phyloP scores from a whole-genome alignment of 1,140 invertebrate species.

The Orchestia grillus region DNA sequence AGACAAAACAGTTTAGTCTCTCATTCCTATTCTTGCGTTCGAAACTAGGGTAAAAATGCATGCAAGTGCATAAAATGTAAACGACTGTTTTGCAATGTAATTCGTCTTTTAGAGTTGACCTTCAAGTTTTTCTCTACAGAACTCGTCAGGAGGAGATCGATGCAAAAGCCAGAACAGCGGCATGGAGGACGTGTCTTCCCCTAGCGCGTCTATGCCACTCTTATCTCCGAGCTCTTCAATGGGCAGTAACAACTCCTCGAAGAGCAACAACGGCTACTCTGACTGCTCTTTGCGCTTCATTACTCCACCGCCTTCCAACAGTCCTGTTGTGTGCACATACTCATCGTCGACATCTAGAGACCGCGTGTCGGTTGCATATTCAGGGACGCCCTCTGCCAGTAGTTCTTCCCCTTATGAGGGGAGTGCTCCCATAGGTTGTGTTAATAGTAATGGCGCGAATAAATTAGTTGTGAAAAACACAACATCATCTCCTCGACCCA shows the following conservation, averaged over 20 bases:
- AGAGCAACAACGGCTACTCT: conserved; percentile 7
- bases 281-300: conserved; percentile 28
- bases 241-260: neutral
- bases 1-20: too few relatives aligned
- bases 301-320: conserved; percentile 37
- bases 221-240: conserved; percentile 22
- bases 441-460: neutral
- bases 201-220: conserved; percentile 5
- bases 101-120: too few relatives aligned
- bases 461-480: neutral
- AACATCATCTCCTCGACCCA: neutral
- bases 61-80: too few relatives aligned
- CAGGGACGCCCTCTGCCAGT: neutral
- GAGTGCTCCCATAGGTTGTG: neutral
- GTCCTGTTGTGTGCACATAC: conserved; percentile 15
- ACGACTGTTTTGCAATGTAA: too few relatives aligned
- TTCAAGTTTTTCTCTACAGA: neutral
- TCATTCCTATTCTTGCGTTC: too few relatives aligned
- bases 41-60: too few relatives aligned
- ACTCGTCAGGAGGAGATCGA: neutral
- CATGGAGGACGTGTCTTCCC: neutral
- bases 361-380: neutral
- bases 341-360: neutral
- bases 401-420: neutral
- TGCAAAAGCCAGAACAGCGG: conserved; percentile 15